Evolutionary conservation across 2,797 vertebrate species (phyloP).

Genomic region (Phoebastria nigripes): DNA sequence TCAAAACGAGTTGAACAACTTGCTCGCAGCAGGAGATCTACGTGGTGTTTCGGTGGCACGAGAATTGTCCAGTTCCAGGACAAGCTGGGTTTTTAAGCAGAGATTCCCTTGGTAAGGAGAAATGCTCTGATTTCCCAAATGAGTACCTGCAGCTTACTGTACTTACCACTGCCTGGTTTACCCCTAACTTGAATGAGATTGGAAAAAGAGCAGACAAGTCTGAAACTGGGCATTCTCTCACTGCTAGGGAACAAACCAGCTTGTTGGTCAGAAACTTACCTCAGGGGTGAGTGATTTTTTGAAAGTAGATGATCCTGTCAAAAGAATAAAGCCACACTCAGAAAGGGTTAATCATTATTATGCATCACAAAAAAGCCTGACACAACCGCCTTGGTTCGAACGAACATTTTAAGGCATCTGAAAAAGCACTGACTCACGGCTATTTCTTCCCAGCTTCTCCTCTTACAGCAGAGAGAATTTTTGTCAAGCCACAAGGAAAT

Average conservation of each 20-base stretch:
- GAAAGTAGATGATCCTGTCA: constrained; percentile 49
- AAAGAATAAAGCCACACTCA: not conserved
- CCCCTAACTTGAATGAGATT: accelerated
- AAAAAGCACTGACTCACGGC: not conserved
- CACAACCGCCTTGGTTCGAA: accelerated
- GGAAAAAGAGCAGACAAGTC: not conserved
- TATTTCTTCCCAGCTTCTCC: not conserved
- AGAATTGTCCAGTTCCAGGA: not conserved
- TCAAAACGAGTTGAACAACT: not conserved
- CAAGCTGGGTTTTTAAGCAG: not conserved
- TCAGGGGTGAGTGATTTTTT: constrained; percentile 68
- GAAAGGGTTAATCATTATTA: not conserved
- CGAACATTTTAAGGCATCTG: not conserved
- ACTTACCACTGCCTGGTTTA: not conserved
- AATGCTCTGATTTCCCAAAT: accelerated
- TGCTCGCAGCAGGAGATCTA: not conserved
- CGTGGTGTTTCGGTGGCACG: accelerated
- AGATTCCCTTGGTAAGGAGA: not conserved
- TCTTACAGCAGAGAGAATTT: not conserved
- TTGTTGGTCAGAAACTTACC: constrained; percentile 45
- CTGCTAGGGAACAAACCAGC: not conserved
- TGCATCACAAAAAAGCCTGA: not conserved
- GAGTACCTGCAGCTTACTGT: not conserved
- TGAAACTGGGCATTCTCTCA: not conserved
- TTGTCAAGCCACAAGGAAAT: not conserved